Evolutionary conservation across 2,888 invertebrate species (phyloP).

Genomic region (Sphinx pinastri): DNA sequence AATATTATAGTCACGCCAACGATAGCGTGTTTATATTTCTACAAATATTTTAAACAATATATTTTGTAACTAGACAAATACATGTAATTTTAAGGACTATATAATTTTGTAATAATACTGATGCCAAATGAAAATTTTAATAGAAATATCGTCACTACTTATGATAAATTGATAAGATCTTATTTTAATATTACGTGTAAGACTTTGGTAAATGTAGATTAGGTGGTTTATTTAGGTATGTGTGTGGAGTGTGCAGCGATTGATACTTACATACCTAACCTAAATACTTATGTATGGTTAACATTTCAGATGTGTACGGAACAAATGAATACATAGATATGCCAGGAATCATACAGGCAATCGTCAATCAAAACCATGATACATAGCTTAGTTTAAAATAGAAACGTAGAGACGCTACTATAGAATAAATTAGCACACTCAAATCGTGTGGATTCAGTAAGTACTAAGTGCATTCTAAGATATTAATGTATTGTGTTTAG

Average conservation of each 20-base stretch:
- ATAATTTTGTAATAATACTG: constrained; percentile 43
- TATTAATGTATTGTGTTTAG: no score
- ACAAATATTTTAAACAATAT: neutral
- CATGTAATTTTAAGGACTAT: constrained; percentile 14
- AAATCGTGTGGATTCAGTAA: no score
- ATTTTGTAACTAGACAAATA: neutral
- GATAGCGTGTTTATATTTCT: neutral
- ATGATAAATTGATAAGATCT: constrained; percentile 10
- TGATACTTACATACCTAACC: neutral
- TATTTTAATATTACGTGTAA: constrained; percentile 36
- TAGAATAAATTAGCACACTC: no score
- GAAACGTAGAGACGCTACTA: no score
- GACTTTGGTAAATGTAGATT: constrained; percentile 53
- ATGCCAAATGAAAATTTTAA: constrained; percentile 30
- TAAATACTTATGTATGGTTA: neutral
- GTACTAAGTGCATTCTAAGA: no score
- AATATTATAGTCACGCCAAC: neutral
- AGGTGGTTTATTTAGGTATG: constrained; percentile 28
- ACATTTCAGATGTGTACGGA: neutral
- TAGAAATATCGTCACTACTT: constrained; percentile 17
- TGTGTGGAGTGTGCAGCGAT: neutral
- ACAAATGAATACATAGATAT: neutral
- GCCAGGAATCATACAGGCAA: neutral
- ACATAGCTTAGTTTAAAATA: no score
- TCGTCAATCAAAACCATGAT: neutral